Evolutionary conservation across 92 coral and sea anemone species (phyloP).

Genomic region (Actinostola sp.): DNA sequence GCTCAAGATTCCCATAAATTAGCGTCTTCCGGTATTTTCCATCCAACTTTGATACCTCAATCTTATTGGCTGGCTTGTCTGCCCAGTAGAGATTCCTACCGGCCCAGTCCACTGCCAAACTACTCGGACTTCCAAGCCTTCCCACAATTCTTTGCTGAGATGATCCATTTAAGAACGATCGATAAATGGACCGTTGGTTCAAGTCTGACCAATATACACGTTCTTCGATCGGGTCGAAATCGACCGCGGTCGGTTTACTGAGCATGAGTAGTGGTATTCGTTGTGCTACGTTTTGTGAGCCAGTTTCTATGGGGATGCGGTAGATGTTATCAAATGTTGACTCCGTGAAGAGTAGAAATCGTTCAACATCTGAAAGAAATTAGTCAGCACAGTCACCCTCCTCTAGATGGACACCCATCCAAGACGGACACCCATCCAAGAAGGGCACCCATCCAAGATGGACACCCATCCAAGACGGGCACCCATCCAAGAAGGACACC

Average conservation of each 20-base stretch:
- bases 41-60: constrained; percentile 56
- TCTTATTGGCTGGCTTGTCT: constrained; percentile 37
- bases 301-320: constrained; percentile 17
- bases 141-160: constrained; percentile 44
- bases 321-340: constrained; percentile 14
- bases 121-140: constrained; percentile 40
- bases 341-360: constrained; percentile 23
- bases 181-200: constrained; percentile 38
- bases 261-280: constrained; percentile 28
- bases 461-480: no score
- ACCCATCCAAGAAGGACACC: no score
- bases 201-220: constrained; percentile 77
- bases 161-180: constrained; percentile 63
- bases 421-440: no score
- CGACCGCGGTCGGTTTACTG: constrained; percentile 53
- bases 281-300: constrained; percentile 13
- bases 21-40: constrained; percentile 55
- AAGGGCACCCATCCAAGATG: no score
- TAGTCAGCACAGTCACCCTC: no score
- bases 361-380: constrained; percentile 21
- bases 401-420: no score
- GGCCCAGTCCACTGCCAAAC: constrained; percentile 61
- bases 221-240: constrained; percentile 58
- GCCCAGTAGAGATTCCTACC: constrained; percentile 72
- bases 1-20: constrained; percentile 22